These are phyloP conservation scores for Parus major DNA, from an alignment of 2,113 vertebrate genomes.

Conservation along the genomic window DNA sequence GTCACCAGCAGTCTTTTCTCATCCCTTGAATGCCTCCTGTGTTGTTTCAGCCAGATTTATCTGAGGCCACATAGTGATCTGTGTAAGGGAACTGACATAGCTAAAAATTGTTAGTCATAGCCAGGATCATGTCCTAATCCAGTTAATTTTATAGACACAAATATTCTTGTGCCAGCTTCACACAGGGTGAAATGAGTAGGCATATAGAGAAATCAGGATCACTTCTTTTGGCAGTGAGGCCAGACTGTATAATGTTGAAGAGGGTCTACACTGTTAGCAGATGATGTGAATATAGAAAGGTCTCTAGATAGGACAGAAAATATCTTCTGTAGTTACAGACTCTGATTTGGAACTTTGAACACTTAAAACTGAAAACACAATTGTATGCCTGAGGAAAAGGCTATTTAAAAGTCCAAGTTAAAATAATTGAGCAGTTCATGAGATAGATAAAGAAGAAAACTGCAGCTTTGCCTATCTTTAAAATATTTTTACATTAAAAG, in stretches of 20 bases:
- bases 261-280: background rate
- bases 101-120: background rate
- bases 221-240: background rate
- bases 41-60: background rate
- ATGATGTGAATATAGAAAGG: background rate
- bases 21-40: background rate
- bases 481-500: background rate
- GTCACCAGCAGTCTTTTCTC: background rate
- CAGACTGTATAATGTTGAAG: background rate
- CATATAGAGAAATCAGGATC: background rate
- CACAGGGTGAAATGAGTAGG: background rate
- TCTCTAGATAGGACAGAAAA: background rate
- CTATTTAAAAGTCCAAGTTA: background rate
- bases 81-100: background rate
- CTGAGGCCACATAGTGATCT: background rate
- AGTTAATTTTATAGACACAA: background rate
- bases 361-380: background rate
- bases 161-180: background rate
- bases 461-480: background rate
- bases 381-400: background rate
- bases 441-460: background rate
- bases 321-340: background rate
- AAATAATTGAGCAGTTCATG: background rate
- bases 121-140: background rate
- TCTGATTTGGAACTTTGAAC: background rate